A percentile compares a stretch with the other conserved stretches of the same genome.
phyloP scores from a whole-genome alignment of 2,888 invertebrate genomes.

The Myopa testacea region DNA sequence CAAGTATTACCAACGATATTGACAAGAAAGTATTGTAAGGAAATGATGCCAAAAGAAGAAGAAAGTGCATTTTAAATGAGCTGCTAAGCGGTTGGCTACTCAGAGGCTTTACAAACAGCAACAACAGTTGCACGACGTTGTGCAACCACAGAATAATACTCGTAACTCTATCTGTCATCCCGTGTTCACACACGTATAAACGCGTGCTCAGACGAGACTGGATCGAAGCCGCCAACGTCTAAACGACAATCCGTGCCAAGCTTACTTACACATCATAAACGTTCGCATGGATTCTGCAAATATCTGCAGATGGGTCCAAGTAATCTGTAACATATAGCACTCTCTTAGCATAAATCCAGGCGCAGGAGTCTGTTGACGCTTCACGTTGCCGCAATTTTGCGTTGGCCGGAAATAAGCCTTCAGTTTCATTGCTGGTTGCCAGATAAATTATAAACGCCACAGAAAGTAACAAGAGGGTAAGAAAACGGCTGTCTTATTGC shows the following conservation, averaged over 20 bases:
- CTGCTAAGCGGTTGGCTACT: slow-evolving; percentile 26
- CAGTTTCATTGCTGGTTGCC: too few relatives aligned
- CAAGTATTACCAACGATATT: neutral
- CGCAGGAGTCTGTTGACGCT: neutral
- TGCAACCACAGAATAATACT: slow-evolving; percentile 10
- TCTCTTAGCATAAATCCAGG: neutral
- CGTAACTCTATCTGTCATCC: slow-evolving; percentile 20
- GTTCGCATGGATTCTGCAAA: neutral
- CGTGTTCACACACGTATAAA: neutral
- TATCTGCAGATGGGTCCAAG: neutral
- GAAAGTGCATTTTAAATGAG: slow-evolving; percentile 23
- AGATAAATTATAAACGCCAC: too few relatives aligned
- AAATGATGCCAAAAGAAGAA: neutral
- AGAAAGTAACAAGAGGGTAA: too few relatives aligned
- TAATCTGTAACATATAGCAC: neutral
- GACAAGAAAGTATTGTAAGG: neutral
- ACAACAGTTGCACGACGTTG: neutral
- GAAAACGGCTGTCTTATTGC: too few relatives aligned
- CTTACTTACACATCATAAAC: neutral
- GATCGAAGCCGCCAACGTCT: neutral
- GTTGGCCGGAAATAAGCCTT: too few relatives aligned
- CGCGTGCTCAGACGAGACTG: neutral
- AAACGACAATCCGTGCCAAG: neutral
- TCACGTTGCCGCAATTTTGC: too few relatives aligned
- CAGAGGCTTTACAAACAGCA: neutral